Percentiles rank a stretch among this genome's conserved stretches.
These are phyloP conservation scores for Phalanger gymnotis DNA, from an alignment of 2,797 vertebrate species.

Conservation along the genomic window DNA sequence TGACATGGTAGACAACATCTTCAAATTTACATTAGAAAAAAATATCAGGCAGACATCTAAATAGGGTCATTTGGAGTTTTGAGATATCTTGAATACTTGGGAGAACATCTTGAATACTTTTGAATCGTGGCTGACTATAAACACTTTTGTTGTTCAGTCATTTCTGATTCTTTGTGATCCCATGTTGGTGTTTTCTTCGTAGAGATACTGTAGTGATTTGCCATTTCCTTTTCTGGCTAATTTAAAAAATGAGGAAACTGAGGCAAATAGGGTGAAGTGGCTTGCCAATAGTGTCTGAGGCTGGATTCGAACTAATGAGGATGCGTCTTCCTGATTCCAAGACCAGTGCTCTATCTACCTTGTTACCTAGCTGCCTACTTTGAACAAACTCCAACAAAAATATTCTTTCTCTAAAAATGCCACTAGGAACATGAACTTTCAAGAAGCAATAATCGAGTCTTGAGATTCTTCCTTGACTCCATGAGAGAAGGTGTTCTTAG, in stretches of 20 bases:
- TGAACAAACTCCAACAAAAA: background rate
- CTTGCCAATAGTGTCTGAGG: background rate
- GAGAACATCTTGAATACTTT: background rate
- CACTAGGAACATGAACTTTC: background rate
- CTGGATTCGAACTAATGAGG: background rate
- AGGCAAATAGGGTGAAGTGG: background rate
- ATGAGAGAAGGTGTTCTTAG: accelerated
- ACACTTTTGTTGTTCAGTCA: background rate
- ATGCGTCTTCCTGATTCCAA: background rate
- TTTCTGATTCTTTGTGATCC: background rate
- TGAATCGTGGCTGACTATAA: background rate
- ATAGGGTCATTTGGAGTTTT: background rate
- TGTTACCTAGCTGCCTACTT: background rate
- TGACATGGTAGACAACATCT: background rate
- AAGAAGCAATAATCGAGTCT: background rate
- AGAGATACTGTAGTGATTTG: background rate
- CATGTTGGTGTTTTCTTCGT: background rate
- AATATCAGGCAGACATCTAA: background rate
- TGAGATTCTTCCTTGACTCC: background rate
- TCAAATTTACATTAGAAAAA: background rate
- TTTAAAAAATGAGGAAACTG: background rate
- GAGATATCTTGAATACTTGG: background rate
- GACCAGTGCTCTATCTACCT: background rate
- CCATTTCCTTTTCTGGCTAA: background rate
- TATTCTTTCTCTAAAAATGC: background rate